These are phyloP conservation scores for Hylomyscus alleni DNA, from an alignment of 2,797 vertebrate genomes.

Conservation along the genomic window DNA sequence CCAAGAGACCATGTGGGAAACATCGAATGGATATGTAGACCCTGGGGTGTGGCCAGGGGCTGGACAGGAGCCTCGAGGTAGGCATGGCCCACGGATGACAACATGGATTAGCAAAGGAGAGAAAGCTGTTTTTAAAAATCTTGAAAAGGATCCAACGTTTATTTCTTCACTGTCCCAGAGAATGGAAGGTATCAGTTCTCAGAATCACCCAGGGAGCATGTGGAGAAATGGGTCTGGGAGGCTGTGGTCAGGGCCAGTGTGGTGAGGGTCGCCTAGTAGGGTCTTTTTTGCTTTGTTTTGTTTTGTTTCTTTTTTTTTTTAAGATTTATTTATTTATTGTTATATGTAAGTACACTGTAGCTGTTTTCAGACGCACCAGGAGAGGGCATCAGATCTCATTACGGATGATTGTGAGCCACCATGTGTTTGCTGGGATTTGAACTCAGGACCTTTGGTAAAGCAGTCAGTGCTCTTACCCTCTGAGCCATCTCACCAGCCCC, in stretches of 20 bases:
- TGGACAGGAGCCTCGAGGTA: not conserved
- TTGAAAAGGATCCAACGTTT: not conserved
- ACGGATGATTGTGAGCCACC: no score
- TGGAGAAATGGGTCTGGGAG: not conserved
- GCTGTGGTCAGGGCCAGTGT: not conserved
- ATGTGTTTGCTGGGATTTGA: no score
- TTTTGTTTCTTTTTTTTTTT: no score
- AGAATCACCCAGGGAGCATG: not conserved
- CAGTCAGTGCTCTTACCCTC: no score
- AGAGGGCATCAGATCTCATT: no score
- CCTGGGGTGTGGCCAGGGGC: not conserved
- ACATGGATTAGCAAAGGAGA: not conserved
- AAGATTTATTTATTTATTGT: no score
- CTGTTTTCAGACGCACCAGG: no score
- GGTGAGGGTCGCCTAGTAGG: not conserved
- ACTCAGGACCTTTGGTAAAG: no score
- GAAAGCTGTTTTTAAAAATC: not conserved
- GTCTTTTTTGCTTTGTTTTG: not conserved
- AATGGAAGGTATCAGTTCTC: not conserved
- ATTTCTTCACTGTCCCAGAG: not conserved
- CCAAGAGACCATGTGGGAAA: no score
- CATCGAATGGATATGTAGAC: fast-evolving
- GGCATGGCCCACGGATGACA: not conserved
- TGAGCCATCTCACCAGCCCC: no score
- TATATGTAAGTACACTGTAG: no score